Evolutionary conservation across 2,797 vertebrate genomes (phyloP), one percentile per base, ranked within the genome.

Genomic region (Lutjanus campechanus): DNA sequence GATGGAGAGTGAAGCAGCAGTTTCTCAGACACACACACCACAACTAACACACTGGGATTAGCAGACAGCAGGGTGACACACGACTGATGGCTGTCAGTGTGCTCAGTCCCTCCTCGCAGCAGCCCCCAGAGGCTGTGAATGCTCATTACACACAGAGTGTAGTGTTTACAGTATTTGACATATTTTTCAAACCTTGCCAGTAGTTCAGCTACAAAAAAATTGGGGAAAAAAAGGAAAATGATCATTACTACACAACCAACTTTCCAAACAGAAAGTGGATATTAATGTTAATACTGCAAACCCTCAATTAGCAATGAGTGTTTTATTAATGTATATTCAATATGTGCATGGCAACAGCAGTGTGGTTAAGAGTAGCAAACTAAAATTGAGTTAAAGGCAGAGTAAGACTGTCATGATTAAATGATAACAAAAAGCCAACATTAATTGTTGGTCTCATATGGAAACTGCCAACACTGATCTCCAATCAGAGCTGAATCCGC

Each of bases 31-130:
- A 72, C n/a, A 19, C 19, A 22, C 10, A 71, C 84, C 77, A 59
- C 89, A 89, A 74, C 72, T 84, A 74, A 78, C 84, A 58, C 9
- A 29, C 12, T 7, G 36, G 25, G 40, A 83, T 71, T 41, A 73
- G 41, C 61, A 76, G 77, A 68, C 70, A 80, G 62, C 59, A 56
- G 76, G 79, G 64, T 71, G 77, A 87, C 79, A 63, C 62, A 66
- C 11, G 50, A 63, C 51, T 49, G 36, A 74, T 25, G 74, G 53
- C 22, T 7, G 0, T 59, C 70, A 49, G 65, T 73, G 36, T 41
- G 22, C 47, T 76, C 22, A 11, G 36, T 55, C 55, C 25, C 19
- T 10, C 25, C 19, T 10, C 2, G 19, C 22, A 62, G 54, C 22
- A 40, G 11, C 58, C 47, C 3, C 56, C 54, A 17, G 8, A 64